Base-by-base conservation (phyloP, 2,113 vertebrate species). In the Sinocyclocheilus anshuiensis region DNA sequence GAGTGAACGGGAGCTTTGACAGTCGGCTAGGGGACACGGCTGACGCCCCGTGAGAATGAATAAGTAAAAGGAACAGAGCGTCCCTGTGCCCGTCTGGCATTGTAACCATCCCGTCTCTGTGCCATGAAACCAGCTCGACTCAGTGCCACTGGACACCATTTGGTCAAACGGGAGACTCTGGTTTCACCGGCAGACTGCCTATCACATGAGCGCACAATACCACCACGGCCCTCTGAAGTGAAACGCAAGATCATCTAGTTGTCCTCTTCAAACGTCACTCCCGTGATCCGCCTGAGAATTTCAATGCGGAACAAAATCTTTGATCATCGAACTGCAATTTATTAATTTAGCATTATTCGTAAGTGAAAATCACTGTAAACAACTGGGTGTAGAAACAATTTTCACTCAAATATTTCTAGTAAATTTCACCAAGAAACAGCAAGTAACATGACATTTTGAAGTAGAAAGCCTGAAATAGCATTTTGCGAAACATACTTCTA, bases 21-120 rank as follows among this genome's bases (percentile, higher is more conserved):
- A 29, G 50, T 29, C 57, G 75, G 75, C 39, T 79, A 83, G 33
- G 76, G 82, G 74, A 84, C 71, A 53, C 48, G 77, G 81, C 36
- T 55, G 87, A 50, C 33, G 24, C 67, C 86, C 65, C 53, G 48
- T 77, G 18, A 72, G 69, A 85, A 92, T 92, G 88, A 93, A 93
- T 92, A 91, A 93, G 90, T 92, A 90, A 92, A 93, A 86, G 79
- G 91, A 90, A 93, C 93, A 92, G 77, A 75, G 77, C 91, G 91
- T 94, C 88, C 88, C 86, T 65, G 86, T 86, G 90, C 89, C 84
- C 29, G 72, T 85, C 86, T 91, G 91, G 72, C 91, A 86, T 88
- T 77, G 57, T 86, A 87, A 90, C 89, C 89, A 84, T 84, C 33
- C 87, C 29, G 22, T 80, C 81, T 84, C 87, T 88, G 85, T 87